Evolutionary conservation across 2,113 vertebrate species (phyloP).

Genomic region (Rhea americana): DNA sequence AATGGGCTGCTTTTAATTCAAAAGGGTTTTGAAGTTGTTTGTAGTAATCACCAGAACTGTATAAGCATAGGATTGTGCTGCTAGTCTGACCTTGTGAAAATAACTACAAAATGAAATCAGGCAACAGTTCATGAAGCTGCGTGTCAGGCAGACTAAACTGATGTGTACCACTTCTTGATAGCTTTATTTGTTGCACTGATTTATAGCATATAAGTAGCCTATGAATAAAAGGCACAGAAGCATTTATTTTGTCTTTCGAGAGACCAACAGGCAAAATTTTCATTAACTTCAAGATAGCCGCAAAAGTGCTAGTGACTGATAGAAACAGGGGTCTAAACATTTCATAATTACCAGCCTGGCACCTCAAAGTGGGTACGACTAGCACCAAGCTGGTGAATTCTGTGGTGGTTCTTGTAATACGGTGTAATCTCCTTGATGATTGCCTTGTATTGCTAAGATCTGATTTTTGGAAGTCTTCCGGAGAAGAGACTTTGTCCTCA

Average conservation of each 20-base stretch:
- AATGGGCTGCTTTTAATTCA: background rate
- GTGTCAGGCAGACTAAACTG: background rate
- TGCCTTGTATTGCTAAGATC: background rate
- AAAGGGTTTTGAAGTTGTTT: background rate
- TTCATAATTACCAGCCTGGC: background rate
- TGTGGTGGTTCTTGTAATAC: background rate
- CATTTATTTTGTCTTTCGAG: background rate
- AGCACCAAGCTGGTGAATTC: background rate
- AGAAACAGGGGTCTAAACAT: background rate
- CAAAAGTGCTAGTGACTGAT: background rate
- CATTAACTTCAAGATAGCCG: background rate
- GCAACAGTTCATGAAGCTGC: background rate
- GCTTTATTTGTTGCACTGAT: background rate
- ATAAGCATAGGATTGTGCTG: background rate
- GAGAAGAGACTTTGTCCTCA: background rate
- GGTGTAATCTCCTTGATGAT: background rate
- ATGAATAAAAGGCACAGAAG: background rate
- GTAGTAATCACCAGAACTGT: background rate
- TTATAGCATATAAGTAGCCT: background rate
- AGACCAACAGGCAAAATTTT: background rate
- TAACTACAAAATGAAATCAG: background rate
- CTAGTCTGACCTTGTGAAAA: constrained; percentile 13
- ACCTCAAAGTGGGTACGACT: background rate
- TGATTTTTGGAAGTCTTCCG: background rate
- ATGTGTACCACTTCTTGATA: background rate